These are phyloP conservation scores for Hylaea fasciaria DNA, from an alignment of 2,888 invertebrate species.

Conservation along the genomic window DNA sequence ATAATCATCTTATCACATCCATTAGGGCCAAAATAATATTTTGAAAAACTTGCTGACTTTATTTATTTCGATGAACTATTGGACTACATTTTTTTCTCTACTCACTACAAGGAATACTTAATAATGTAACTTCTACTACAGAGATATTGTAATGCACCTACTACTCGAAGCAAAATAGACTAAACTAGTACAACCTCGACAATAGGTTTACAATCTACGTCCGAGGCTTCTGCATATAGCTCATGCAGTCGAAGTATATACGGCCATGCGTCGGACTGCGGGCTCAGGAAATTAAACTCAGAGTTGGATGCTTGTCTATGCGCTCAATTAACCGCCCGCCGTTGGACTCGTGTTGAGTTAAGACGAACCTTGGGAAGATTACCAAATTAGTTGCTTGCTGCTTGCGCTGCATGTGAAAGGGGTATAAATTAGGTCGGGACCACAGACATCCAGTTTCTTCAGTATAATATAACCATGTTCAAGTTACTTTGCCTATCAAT, in stretches of 20 bases:
- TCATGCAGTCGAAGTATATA: constrained; percentile 3
- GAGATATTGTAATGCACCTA: no score
- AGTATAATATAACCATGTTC: no score
- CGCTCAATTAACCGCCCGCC: constrained; percentile 44
- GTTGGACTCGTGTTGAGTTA: constrained; percentile 33
- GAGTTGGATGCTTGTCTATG: constrained; percentile 55
- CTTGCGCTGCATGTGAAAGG: constrained; percentile 22
- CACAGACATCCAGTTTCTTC: not conserved
- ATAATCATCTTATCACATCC: no score
- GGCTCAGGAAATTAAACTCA: constrained; percentile 81
- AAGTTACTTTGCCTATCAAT: no score
- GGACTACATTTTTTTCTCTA: no score
- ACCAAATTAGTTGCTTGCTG: constrained; percentile 15
- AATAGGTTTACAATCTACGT: constrained; percentile 1
- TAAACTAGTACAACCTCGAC: not conserved
- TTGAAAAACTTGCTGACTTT: no score
- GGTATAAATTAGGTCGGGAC: constrained; percentile 10
- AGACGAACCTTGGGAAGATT: constrained; percentile 31
- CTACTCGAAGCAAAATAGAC: no score
- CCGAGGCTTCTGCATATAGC: constrained; percentile 11
- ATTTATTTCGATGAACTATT: no score
- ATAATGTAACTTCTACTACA: no score
- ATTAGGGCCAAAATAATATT: no score
- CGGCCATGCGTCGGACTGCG: constrained; percentile 21
- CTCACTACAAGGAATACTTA: no score